Percentiles rank a stretch among this genome's conserved stretches.
Conservation (phyloP, 2,888 invertebrate species). For the Lamproptera curius region DNA sequence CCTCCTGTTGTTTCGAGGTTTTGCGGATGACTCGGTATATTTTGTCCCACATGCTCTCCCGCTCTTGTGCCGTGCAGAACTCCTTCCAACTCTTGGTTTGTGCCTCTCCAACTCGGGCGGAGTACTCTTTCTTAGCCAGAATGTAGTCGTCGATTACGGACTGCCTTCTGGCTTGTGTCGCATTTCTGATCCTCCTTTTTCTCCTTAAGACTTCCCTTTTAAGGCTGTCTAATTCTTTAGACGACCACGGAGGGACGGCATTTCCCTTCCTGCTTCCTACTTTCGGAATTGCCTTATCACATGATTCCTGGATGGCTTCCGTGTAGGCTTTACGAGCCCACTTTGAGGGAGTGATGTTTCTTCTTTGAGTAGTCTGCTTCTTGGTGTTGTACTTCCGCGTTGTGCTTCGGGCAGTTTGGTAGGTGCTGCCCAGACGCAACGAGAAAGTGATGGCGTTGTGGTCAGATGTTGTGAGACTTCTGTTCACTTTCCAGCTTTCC, state of each 20-base stretch:
- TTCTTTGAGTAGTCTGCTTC: conserved; percentile 11
- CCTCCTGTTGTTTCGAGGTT: conserved; percentile 13
- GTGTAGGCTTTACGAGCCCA: conserved; percentile 11
- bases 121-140: conserved; percentile 16
- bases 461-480: conserved; percentile 22
- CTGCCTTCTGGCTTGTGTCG: conserved; percentile 12
- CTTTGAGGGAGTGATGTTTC: conserved; percentile 8
- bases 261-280: not conserved
- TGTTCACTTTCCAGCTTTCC: conserved; percentile 19
- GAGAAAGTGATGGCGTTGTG: conserved; percentile 29
- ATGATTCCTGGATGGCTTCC: conserved; percentile 8
- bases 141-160: conserved; percentile 24
- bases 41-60: conserved; percentile 23
- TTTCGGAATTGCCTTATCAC: conserved; percentile 13
- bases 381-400: conserved; percentile 27
- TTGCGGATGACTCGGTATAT: not conserved
- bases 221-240: not conserved
- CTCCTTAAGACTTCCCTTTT: conserved; percentile 9
- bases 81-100: conserved; percentile 27
- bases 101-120: conserved; percentile 9
- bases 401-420: conserved; percentile 5
- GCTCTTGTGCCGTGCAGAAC: conserved; percentile 27
- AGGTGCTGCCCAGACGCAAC: conserved; percentile 2
- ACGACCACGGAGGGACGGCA: conserved; percentile 13
- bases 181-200: conserved; percentile 20